Conservation (phyloP, 1,140 invertebrate species). For the Agrypnia vestita region DNA sequence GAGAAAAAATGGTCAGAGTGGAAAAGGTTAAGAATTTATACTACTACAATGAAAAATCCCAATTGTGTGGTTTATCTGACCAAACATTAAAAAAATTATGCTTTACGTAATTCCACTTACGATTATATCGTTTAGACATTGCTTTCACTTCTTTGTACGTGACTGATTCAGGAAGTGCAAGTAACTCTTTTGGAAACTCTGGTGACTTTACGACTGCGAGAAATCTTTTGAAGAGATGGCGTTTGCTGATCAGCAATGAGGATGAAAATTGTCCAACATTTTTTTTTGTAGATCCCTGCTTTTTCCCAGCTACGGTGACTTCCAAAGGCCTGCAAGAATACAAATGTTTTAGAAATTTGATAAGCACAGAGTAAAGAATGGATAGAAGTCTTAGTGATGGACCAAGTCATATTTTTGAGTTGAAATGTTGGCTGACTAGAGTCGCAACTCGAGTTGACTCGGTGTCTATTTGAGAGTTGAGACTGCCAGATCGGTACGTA, state of each 20-base stretch:
- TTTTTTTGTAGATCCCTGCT: constrained; percentile 87
- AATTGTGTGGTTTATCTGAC: constrained; percentile 71
- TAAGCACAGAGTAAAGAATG: neutral
- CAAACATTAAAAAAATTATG: constrained; percentile 73
- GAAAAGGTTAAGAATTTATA: too few species aligned
- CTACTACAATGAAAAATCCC: too few species aligned
- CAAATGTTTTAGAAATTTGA: neutral
- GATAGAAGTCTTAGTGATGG: neutral
- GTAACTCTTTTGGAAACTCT: constrained; percentile 62
- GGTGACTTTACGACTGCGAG: constrained; percentile 67
- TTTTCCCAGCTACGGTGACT: constrained; percentile 85
- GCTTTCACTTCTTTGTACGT: constrained; percentile 72
- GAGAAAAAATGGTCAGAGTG: too few species aligned
- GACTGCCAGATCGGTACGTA: too few species aligned
- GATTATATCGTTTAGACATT: constrained; percentile 67
- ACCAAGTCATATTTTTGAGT: neutral
- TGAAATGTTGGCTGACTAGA: neutral
- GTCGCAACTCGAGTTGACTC: too few species aligned
- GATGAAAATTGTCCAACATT: constrained; percentile 71
- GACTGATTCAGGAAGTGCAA: constrained; percentile 62
- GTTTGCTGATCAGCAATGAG: constrained; percentile 78
- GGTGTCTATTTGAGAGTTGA: too few species aligned
- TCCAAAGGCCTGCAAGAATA: constrained; percentile 76
- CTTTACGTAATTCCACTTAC: constrained; percentile 71
- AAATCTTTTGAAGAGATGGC: constrained; percentile 76